Conservation (phyloP, 37 sponge, comb jelly and placozoan species). For the Halisarca cf. caerulea region DNA sequence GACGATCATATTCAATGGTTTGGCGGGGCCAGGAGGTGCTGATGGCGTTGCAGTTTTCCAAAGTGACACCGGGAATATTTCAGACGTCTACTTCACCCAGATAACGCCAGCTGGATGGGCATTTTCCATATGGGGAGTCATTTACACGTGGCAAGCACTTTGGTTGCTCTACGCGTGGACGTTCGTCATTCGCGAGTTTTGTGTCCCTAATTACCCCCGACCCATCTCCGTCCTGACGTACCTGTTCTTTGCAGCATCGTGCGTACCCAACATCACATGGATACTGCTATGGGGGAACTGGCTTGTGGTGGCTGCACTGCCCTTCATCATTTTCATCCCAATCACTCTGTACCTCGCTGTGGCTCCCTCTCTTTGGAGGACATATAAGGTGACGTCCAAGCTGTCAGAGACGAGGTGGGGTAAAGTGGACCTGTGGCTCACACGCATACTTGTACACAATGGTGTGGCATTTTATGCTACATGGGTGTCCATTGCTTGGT, state of each 20-base stretch:
- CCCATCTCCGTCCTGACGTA: conserved; percentile 20
- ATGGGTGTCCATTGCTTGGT: conserved; percentile 25
- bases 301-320: conserved; percentile 1
- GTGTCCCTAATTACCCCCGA: not conserved
- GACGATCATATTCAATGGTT: not conserved
- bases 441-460: conserved; percentile 23
- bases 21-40: not conserved
- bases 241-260: not conserved
- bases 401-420: not conserved
- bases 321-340: not conserved
- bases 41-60: not conserved
- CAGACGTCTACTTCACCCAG: not conserved
- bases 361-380: not conserved
- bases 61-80: not conserved
- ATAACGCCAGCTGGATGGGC: conserved; percentile 22
- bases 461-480: conserved; percentile 20
- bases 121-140: conserved; percentile 24
- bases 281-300: conserved; percentile 18
- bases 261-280: conserved; percentile 1
- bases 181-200: not conserved
- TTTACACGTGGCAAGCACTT: conserved; percentile 26
- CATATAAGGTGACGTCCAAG: conserved; percentile 5
- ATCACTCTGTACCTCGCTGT: not conserved
- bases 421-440: conserved; percentile 7
- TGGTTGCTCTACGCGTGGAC: conserved; percentile 22